These are phyloP conservation scores for Lates calcarifer DNA, from an alignment of 2,113 vertebrate genomes.

Conservation along the genomic window DNA sequence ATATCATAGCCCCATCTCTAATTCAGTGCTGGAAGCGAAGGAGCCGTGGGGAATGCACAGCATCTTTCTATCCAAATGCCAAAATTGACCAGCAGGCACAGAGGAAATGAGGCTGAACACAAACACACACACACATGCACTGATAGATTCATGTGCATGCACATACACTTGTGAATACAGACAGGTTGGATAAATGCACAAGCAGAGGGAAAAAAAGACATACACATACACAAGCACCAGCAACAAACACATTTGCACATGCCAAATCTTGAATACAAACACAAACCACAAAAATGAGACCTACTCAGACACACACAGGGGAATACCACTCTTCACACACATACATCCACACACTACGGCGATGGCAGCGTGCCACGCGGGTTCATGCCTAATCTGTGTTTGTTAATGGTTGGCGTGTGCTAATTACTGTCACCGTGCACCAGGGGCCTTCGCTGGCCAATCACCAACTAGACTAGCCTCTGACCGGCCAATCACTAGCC, in stretches of 20 bases:
- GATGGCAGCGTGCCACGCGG: conserved; percentile 92
- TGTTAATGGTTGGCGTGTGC: conserved; percentile 98
- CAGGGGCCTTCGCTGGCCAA: conserved; percentile 79
- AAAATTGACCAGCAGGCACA: conserved; percentile 80
- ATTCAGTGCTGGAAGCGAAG: conserved; percentile 73
- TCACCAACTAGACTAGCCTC: conserved; percentile 79
- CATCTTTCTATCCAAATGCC: conserved; percentile 77
- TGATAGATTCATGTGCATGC: conserved; percentile 2
- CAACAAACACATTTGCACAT: conserved; percentile 55
- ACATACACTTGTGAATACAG: conserved; percentile 42
- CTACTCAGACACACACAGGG: conserved; percentile 60
- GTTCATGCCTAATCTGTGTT: conserved; percentile 89
- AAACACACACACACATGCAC: conserved; percentile 45
- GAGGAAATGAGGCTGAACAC: conserved; percentile 80
- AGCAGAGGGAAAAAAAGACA: conserved; percentile 9
- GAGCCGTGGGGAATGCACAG: conserved; percentile 72
- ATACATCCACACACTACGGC: conserved; percentile 64
- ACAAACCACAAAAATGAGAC: conserved; percentile 59
- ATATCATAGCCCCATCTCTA: conserved; percentile 81
- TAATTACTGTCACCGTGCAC: conserved; percentile 94
- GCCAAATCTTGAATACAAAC: conserved; percentile 66
- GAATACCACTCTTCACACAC: conserved; percentile 70
- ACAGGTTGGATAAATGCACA: conserved; percentile 47
- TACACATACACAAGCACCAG: conserved; percentile 38
- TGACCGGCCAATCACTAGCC: conserved; percentile 77